A percentile compares a stretch with the other conserved stretches of the same genome.
Conservation (phyloP, 2,113 vertebrate genomes). For the Pyrgilauda ruficollis region DNA sequence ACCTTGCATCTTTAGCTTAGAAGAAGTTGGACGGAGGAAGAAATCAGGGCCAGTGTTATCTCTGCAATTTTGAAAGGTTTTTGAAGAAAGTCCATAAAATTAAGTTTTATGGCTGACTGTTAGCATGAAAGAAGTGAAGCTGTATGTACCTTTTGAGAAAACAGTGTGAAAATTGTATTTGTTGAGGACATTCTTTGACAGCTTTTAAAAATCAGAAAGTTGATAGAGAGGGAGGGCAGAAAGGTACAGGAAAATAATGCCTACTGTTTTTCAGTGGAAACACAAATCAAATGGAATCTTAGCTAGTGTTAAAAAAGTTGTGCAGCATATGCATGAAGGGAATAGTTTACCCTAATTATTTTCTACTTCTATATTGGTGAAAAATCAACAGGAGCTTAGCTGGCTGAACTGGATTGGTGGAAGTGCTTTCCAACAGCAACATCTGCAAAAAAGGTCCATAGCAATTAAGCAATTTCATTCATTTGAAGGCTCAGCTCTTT, state of each 20-base stretch:
- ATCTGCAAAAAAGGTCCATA: neutral
- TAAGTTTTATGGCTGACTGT: neutral
- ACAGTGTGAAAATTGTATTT: neutral
- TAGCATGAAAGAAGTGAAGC: neutral
- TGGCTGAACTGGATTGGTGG: neutral
- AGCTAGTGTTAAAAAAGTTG: neutral
- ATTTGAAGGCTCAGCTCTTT: neutral
- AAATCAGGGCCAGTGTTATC: neutral
- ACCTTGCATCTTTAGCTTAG: neutral
- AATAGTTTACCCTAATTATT: neutral
- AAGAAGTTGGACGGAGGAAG: neutral
- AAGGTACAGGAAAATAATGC: neutral
- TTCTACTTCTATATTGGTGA: neutral
- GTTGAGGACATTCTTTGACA: neutral
- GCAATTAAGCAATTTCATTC: neutral
- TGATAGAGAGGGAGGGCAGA: neutral
- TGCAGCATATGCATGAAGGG: neutral
- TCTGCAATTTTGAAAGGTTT: neutral
- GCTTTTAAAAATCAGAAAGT: neutral
- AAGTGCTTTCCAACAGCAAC: neutral
- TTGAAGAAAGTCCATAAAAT: neutral
- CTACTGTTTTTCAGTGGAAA: neutral
- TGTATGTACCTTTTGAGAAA: neutral
- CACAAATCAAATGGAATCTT: neutral
- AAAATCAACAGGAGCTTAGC: neutral